Evolutionary conservation across 2,113 vertebrate species (phyloP).

Genomic region (Pelvicachromis taeniatus): DNA sequence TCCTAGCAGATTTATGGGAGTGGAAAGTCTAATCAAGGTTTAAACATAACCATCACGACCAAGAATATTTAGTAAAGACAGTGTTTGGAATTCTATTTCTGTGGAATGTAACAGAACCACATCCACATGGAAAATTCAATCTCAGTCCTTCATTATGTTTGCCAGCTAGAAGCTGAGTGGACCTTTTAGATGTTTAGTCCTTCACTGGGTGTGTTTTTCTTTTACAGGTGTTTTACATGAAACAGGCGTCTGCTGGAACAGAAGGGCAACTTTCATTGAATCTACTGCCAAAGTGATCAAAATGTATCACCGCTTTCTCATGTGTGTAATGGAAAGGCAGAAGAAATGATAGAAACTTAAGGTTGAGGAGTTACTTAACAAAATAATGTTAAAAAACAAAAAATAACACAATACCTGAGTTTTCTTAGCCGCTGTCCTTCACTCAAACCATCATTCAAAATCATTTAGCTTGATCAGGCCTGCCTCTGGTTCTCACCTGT

Average conservation of each 20-base stretch:
- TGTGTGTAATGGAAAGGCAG: not conserved
- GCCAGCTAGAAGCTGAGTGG: not conserved
- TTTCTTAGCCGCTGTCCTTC: not conserved
- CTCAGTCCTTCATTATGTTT: not conserved
- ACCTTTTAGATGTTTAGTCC: not conserved
- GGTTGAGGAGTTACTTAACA: not conserved
- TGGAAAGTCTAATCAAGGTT: not conserved
- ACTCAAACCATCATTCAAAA: not conserved
- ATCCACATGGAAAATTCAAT: not conserved
- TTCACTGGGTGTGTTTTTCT: not conserved
- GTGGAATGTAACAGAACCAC: not conserved
- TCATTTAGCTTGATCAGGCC: not conserved
- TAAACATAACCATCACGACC: not conserved
- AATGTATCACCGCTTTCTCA: not conserved
- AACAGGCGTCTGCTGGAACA: not conserved
- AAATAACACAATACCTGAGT: not conserved
- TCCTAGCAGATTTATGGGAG: not conserved
- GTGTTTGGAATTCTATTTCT: too few species aligned
- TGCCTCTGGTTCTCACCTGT: slow-evolving; percentile 26
- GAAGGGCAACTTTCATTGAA: not conserved
- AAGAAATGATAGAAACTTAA: not conserved
- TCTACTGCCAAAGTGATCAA: not conserved
- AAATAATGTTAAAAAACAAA: not conserved
- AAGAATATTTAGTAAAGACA: not conserved
- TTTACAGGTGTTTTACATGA: not conserved